A percentile compares a stretch with the other conserved stretches of the same genome.
Conservation (phyloP, 2,888 invertebrate species). For the Trachelus tabidus region DNA sequence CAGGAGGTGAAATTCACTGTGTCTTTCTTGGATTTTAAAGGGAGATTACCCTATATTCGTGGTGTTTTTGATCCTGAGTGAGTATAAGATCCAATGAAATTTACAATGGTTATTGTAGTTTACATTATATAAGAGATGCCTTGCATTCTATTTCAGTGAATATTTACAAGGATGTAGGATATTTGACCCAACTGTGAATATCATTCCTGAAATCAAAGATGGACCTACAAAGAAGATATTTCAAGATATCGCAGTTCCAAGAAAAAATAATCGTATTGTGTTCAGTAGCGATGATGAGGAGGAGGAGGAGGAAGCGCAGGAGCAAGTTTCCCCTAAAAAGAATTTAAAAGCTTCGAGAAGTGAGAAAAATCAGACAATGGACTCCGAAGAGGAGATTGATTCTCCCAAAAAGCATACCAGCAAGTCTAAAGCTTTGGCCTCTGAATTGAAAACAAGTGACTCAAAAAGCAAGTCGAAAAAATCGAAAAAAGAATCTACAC, state of each 20-base stretch:
- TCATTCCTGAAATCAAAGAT: conserved; percentile 1
- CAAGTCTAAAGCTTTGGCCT: background rate
- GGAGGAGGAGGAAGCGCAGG: too few relatives aligned
- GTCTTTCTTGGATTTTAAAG: conserved; percentile 70
- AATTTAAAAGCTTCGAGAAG: too few relatives aligned
- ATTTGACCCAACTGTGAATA: conserved; percentile 14
- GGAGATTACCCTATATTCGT: conserved; percentile 74
- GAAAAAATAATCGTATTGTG: conserved; percentile 18
- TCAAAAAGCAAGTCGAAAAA: background rate
- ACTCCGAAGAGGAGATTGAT: too few relatives aligned
- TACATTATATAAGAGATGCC: too few relatives aligned
- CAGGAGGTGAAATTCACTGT: conserved; percentile 74
- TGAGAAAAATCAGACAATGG: too few relatives aligned
- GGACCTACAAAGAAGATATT: too few relatives aligned
- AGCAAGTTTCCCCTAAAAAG: too few relatives aligned
- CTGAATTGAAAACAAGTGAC: background rate
- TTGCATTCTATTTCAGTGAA: conserved; percentile 32
- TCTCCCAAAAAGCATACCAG: too few relatives aligned
- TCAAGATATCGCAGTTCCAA: background rate
- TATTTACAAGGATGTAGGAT: conserved; percentile 43
- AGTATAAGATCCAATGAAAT: conserved; percentile 15
- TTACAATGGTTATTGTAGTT: too few relatives aligned
- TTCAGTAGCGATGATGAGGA: conserved; percentile 14
- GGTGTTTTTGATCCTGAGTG: conserved; percentile 71
- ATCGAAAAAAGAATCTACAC: too few relatives aligned